phyloP scores from a whole-genome alignment of 2,888 invertebrate genomes.

The Matsumyia berberina region DNA sequence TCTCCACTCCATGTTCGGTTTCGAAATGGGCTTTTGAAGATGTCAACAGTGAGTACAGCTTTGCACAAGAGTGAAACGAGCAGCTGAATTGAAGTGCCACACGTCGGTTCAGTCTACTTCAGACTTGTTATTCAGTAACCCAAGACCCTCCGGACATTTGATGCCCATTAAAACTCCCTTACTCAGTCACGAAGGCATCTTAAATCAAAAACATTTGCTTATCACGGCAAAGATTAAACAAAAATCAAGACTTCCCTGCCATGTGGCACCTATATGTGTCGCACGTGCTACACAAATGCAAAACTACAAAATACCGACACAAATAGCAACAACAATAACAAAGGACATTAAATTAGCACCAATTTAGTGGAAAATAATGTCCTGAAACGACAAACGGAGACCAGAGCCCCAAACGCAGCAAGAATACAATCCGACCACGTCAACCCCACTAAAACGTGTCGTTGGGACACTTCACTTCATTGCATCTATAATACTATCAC shows the following conservation, averaged over 20 bases:
- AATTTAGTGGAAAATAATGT: conserved; percentile 50
- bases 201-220: background rate
- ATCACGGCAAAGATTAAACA: background rate
- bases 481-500: conserved; percentile 58
- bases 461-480: conserved; percentile 51
- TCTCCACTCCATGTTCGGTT: too few species aligned
- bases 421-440: background rate
- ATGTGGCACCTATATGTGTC: background rate
- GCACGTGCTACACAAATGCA: background rate
- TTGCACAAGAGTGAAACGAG: too few species aligned
- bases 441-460: conserved; percentile 43
- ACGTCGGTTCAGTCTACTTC: too few species aligned
- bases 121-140: background rate
- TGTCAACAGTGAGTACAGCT: too few species aligned
- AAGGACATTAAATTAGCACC: conserved; percentile 44
- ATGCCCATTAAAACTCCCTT: background rate
- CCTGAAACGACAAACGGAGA: conserved; percentile 5
- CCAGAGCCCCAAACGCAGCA: background rate
- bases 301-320: background rate
- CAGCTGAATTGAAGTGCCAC: too few species aligned
- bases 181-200: background rate
- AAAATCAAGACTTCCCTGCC: background rate
- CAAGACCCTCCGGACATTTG: background rate
- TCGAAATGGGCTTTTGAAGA: too few species aligned
- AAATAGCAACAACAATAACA: conserved; percentile 12